These are phyloP conservation scores for Pogonognathellus flavescens DNA, from an alignment of 1,140 invertebrate species.

Conservation along the genomic window DNA sequence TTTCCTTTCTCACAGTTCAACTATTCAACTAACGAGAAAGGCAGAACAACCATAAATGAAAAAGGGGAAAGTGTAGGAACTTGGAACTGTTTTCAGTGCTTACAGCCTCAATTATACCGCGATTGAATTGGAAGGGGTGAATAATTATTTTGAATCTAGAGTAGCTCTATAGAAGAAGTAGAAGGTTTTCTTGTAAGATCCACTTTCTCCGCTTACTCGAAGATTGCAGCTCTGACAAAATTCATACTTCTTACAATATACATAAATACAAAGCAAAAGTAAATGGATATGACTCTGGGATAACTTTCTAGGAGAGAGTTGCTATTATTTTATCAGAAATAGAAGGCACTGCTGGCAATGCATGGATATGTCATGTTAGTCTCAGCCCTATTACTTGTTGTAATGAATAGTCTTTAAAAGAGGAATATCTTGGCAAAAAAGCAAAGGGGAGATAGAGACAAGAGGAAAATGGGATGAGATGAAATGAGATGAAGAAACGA, in stretches of 20 bases:
- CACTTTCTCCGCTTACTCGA: not conserved
- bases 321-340: slow-evolving; percentile 33
- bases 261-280: no score
- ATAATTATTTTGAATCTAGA: slow-evolving; percentile 50
- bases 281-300: not conserved
- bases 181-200: not conserved
- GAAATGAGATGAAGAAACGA: slow-evolving; percentile 38
- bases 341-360: not conserved
- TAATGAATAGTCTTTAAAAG: slow-evolving; percentile 45
- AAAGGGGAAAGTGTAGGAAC: not conserved
- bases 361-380: slow-evolving; percentile 40
- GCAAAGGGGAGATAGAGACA: slow-evolving; percentile 25
- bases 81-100: slow-evolving; percentile 1
- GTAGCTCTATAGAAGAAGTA: no score
- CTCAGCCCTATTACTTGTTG: slow-evolving; percentile 21
- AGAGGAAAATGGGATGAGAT: slow-evolving; percentile 40
- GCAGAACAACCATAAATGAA: not conserved
- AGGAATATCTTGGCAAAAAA: slow-evolving; percentile 23
- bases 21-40: not conserved
- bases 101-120: not conserved
- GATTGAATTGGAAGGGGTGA: slow-evolving; percentile 43
- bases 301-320: not conserved
- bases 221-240: no score
- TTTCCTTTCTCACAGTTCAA: not conserved
- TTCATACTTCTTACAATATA: no score